phyloP scores from a whole-genome alignment of 2,113 vertebrate genomes.

The Gallinago paraguaiae region DNA sequence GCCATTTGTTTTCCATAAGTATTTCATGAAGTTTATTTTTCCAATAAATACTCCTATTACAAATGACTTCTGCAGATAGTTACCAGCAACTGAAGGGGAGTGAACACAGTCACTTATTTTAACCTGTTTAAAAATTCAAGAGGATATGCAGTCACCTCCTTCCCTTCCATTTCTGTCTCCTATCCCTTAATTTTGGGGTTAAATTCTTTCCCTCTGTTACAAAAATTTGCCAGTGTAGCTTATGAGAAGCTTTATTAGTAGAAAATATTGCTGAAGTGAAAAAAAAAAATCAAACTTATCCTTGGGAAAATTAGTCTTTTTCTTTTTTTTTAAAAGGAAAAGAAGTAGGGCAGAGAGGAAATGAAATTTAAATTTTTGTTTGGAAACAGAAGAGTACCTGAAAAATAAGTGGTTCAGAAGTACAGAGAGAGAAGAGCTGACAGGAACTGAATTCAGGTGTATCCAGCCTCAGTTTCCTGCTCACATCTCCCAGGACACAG shows the following conservation, averaged over 20 bases:
- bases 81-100: not conserved
- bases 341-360: not conserved
- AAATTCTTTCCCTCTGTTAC: not conserved
- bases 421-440: not conserved
- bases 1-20: not conserved
- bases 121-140: not conserved
- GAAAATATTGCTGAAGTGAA: not conserved
- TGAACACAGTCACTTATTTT: not conserved
- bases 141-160: not conserved
- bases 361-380: not conserved
- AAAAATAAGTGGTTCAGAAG: not conserved
- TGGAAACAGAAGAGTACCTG: not conserved
- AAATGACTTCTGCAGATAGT: conserved; percentile 13
- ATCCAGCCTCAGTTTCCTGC: not conserved
- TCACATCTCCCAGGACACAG: not conserved
- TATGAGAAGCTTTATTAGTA: not conserved
- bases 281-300: not conserved
- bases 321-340: not conserved
- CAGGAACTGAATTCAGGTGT: not conserved
- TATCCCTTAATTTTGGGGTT: not conserved
- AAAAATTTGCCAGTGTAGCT: not conserved
- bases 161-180: not conserved
- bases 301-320: not conserved
- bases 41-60: not conserved
- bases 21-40: conserved; percentile 25